Percentiles rank a stretch among this genome's conserved stretches.
phyloP scores from a whole-genome alignment of 2,797 vertebrate genomes.

The Erpetoichthys calabaricus region DNA sequence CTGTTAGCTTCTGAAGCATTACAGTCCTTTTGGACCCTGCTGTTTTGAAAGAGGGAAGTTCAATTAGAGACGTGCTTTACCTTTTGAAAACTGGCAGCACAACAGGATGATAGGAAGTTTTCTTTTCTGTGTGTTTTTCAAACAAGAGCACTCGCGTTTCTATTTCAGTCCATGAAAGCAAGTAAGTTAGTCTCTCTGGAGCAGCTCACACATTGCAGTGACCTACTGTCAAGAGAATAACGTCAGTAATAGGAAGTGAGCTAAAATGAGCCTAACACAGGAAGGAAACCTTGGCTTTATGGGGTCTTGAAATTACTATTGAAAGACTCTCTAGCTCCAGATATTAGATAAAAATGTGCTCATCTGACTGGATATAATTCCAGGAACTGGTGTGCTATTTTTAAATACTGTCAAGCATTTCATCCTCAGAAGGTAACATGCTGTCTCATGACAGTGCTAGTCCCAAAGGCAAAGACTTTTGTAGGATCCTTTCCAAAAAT shows the following conservation, averaged over 20 bases:
- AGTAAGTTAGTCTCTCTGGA: conserved; percentile 14
- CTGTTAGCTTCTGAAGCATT: conserved; percentile 35
- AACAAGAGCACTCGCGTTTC: conserved; percentile 21
- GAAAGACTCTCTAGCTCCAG: not conserved
- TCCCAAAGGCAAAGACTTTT: too few relatives aligned
- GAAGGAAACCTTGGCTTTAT: conserved; percentile 26
- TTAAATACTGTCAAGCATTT: conserved; percentile 6
- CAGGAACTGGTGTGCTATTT: conserved; percentile 15
- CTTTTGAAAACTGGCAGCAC: conserved; percentile 39
- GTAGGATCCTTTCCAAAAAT: too few relatives aligned
- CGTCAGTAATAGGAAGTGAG: conserved; percentile 23
- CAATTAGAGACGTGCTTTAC: conserved; percentile 29
- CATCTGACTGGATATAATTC: conserved; percentile 14
- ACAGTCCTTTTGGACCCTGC: conserved; percentile 20
- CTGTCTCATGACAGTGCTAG: too few relatives aligned
- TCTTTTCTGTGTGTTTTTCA: conserved; percentile 45
- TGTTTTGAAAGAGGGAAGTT: conserved; percentile 47
- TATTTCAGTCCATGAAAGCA: conserved; percentile 42
- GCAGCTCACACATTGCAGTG: conserved; percentile 24
- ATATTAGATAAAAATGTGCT: conserved; percentile 15
- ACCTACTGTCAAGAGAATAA: conserved; percentile 21
- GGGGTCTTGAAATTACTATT: conserved; percentile 11
- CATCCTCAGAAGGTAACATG: not conserved
- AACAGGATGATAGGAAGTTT: conserved; percentile 49
- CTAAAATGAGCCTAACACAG: conserved; percentile 18